Conservation (phyloP, 1,140 invertebrate species). For the Caligus rogercresseyi region DNA sequence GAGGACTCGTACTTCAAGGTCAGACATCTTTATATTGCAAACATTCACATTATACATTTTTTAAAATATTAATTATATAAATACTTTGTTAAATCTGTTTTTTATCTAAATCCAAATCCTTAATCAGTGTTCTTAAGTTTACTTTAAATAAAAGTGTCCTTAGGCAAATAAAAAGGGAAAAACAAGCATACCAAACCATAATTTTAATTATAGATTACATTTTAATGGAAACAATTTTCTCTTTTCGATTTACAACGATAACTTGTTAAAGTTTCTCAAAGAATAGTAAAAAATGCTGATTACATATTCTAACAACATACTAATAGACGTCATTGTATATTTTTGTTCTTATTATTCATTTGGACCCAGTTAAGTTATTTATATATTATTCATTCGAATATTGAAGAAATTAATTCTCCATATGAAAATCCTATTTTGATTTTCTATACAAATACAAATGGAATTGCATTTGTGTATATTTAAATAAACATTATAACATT, state of each 20-base stretch:
- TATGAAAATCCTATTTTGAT: not conserved
- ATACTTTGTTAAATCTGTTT: too few species aligned
- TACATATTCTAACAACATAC: not conserved
- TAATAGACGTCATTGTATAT: too few species aligned
- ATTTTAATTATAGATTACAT: not conserved
- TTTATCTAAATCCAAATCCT: too few species aligned
- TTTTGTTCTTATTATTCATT: too few species aligned
- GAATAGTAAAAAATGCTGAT: not conserved
- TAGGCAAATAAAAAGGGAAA: not conserved
- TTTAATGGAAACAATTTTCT: too few species aligned
- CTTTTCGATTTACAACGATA: too few species aligned
- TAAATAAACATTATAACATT: not conserved
- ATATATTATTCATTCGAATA: too few species aligned
- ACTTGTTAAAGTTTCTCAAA: not conserved
- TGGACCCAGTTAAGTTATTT: too few species aligned
- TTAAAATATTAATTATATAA: not conserved
- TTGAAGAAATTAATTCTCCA: too few species aligned
- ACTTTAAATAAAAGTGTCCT: not conserved
- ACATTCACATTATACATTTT: not conserved
- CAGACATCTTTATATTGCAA: not conserved
- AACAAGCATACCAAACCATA: not conserved
- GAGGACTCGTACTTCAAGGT: conserved; percentile 9
- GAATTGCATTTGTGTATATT: not conserved
- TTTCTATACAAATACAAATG: not conserved
- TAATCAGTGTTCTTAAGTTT: not conserved